Conservation (phyloP, 2,113 vertebrate species). For the Emydocephalus ijimae region DNA sequence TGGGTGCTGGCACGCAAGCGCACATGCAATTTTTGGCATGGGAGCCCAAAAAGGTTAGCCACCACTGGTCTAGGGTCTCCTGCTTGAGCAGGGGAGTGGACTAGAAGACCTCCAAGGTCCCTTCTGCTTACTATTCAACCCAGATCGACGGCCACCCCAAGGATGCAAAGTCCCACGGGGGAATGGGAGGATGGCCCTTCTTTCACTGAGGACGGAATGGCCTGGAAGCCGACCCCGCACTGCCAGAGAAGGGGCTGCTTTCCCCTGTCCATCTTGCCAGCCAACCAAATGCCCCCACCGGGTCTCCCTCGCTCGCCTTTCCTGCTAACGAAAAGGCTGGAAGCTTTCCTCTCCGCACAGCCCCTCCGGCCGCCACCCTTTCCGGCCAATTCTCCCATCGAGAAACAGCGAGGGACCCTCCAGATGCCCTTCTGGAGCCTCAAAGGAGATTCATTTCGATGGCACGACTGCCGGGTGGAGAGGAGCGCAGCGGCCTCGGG, state of each 20-base stretch:
- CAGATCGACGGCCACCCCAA: neutral
- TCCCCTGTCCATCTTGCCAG: neutral
- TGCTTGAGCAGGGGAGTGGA: neutral
- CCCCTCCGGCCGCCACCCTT: neutral
- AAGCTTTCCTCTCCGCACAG: neutral
- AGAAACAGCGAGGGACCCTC: neutral
- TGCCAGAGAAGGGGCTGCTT: neutral
- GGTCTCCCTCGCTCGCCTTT: neutral
- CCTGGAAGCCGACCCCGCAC: neutral
- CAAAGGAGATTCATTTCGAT: neutral
- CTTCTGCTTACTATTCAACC: neutral
- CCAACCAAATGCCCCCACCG: no score
- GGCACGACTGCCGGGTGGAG: neutral
- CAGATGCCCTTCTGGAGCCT: no score
- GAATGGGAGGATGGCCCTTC: neutral
- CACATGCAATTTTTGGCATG: no score
- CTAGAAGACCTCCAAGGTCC: neutral
- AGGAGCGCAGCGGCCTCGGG: neutral
- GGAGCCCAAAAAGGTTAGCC: no score
- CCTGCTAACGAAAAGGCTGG: neutral
- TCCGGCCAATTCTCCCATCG: neutral
- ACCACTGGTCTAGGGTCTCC: neutral
- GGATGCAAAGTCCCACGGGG: neutral
- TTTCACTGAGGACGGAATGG: neutral
- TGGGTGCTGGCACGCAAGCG: no score